Percentiles rank a stretch among this genome's conserved stretches.
phyloP scores from a whole-genome alignment of 2,113 vertebrate species.

The Dasypus novemcinctus region DNA sequence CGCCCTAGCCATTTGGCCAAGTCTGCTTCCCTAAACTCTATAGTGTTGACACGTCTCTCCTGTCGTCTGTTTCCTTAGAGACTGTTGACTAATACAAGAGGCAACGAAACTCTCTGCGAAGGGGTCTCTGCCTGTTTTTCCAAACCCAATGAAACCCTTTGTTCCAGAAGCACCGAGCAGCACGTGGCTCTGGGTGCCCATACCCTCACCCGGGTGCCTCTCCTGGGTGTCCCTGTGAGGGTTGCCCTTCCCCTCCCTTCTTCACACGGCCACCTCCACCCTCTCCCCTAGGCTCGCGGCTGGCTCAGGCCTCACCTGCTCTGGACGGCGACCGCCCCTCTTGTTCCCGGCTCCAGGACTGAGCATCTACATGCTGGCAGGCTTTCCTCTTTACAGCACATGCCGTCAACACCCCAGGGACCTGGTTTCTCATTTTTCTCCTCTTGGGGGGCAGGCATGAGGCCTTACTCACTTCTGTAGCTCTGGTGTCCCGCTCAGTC shows the following conservation, averaged over 20 bases:
- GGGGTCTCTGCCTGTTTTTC: background rate
- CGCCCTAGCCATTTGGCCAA: no score
- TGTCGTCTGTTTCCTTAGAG: no score
- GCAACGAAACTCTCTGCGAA: background rate
- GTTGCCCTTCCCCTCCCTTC: no score
- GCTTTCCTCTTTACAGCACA: no score
- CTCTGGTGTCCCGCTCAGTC: background rate
- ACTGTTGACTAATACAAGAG: no score
- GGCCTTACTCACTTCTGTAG: background rate
- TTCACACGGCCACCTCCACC: background rate
- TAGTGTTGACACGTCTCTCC: no score
- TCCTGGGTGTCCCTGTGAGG: background rate
- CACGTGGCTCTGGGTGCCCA: background rate
- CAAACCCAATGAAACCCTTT: background rate
- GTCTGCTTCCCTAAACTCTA: no score
- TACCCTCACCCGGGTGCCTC: background rate
- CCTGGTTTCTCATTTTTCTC: background rate
- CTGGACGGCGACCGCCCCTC: background rate
- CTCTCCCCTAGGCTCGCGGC: no score
- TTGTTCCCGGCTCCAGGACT: background rate
- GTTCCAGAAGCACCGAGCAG: background rate
- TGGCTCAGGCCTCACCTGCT: background rate
- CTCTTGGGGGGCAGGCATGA: background rate
- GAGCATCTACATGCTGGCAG: no score
- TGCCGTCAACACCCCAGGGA: no score